Evolutionary conservation across 2,797 vertebrate genomes (phyloP).

Genomic region (Macrochelys suwanniensis): DNA sequence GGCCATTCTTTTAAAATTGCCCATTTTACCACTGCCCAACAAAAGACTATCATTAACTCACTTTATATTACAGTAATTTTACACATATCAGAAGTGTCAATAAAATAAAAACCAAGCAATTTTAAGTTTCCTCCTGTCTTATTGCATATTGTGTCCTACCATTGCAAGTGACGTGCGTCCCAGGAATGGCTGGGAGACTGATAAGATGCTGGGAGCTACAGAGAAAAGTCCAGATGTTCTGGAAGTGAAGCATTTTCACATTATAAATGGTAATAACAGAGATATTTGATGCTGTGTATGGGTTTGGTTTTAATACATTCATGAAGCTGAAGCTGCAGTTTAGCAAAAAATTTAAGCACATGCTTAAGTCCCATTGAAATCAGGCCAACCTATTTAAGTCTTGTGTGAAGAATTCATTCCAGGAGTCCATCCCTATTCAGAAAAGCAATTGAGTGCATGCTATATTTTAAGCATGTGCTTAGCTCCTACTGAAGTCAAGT

Average conservation of each 20-base stretch:
- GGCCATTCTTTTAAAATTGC: conserved; percentile 37
- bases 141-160: neutral
- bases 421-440: neutral
- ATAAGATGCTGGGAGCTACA: conserved; percentile 3
- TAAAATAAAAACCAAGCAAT: conserved; percentile 55
- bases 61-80: conserved; percentile 66
- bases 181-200: neutral
- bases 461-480: neutral
- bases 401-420: neutral
- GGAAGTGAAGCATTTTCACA: conserved; percentile 5
- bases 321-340: neutral
- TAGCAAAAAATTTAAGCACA: neutral
- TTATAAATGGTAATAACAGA: neutral
- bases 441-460: neutral
- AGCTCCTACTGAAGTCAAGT: neutral
- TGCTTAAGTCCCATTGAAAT: neutral
- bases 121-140: conserved; percentile 17
- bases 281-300: neutral
- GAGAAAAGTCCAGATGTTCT: neutral
- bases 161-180: neutral
- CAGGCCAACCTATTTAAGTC: neutral
- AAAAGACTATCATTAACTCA: conserved; percentile 51
- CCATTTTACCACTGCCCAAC: neutral
- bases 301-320: neutral
- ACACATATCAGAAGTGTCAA: conserved; percentile 60